These are phyloP conservation scores for Lordiphosa mommai DNA, from an alignment of 1,140 invertebrate species.

Conservation along the genomic window DNA sequence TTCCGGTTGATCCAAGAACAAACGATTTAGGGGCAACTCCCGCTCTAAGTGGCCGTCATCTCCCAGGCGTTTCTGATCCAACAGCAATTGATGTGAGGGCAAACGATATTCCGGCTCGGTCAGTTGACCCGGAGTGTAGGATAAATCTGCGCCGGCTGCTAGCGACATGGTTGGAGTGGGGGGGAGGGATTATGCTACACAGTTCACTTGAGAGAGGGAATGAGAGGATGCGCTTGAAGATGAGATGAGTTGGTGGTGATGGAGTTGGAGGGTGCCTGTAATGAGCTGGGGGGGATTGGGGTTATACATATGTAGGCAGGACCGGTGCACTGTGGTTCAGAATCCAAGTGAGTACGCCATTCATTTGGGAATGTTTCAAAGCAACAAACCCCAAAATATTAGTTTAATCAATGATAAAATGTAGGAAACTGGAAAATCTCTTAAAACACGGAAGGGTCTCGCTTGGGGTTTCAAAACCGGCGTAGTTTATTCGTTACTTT, in stretches of 20 bases:
- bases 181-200: not conserved
- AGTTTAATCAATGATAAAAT: too few relatives aligned
- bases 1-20: conserved; percentile 39
- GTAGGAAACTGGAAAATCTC: too few relatives aligned
- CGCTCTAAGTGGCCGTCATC: conserved; percentile 1
- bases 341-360: too few relatives aligned
- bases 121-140: conserved; percentile 82
- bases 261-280: too few relatives aligned
- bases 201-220: conserved; percentile 5
- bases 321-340: too few relatives aligned
- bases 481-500: too few relatives aligned
- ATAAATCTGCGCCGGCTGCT: conserved; percentile 54
- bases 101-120: conserved; percentile 81
- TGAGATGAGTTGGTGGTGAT: not conserved
- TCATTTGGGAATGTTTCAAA: too few relatives aligned
- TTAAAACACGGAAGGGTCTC: too few relatives aligned
- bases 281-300: too few relatives aligned
- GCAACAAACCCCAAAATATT: too few relatives aligned
- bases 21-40: conserved; percentile 36
- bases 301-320: too few relatives aligned
- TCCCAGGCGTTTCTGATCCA: conserved; percentile 70
- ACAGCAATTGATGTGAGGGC: conserved; percentile 80
- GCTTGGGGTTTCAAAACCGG: too few relatives aligned
- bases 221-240: not conserved
- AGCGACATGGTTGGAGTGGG: conserved; percentile 46